phyloP scores from a whole-genome alignment of 2,797 vertebrate genomes.

The Centropyge bicolor region DNA sequence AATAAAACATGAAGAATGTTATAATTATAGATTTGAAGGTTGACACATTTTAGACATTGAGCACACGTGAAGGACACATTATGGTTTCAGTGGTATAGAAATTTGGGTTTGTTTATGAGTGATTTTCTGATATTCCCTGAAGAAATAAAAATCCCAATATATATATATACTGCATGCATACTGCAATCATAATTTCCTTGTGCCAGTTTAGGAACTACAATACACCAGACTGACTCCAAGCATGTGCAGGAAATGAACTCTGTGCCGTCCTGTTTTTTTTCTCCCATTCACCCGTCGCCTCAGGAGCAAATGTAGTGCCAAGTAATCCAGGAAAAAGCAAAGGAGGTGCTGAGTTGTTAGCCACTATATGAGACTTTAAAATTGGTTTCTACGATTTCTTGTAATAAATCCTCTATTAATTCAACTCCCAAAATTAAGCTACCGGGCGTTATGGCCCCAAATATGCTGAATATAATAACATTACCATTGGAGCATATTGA shows the following conservation, averaged over 20 bases:
- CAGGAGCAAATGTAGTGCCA: slow-evolving; percentile 21
- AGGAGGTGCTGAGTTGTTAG: slow-evolving; percentile 38
- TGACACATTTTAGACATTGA: background rate
- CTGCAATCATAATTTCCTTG: slow-evolving; percentile 13
- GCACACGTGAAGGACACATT: background rate
- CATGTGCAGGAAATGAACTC: slow-evolving; percentile 45
- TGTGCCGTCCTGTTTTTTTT: slow-evolving; percentile 18
- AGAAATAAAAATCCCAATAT: background rate
- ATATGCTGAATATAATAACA: slow-evolving; percentile 58
- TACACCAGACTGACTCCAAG: slow-evolving; percentile 12
- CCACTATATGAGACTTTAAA: slow-evolving; percentile 54
- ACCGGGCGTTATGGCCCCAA: slow-evolving; percentile 34
- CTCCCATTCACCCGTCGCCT: slow-evolving; percentile 2
- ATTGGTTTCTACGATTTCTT: slow-evolving; percentile 50
- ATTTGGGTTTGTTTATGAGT: background rate
- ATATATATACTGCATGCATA: background rate
- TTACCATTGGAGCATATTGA: slow-evolving; percentile 48
- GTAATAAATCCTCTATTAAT: slow-evolving; percentile 66
- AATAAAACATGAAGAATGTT: background rate
- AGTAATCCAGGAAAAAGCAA: slow-evolving; percentile 28
- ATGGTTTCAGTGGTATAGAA: background rate
- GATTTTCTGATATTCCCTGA: background rate
- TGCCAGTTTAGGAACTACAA: slow-evolving; percentile 17
- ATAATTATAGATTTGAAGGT: background rate
- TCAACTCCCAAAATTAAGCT: slow-evolving; percentile 56